A percentile compares a stretch with the other conserved stretches of the same genome.
Conservation (phyloP, 2,113 vertebrate genomes). For the Corydoras sp. region DNA sequence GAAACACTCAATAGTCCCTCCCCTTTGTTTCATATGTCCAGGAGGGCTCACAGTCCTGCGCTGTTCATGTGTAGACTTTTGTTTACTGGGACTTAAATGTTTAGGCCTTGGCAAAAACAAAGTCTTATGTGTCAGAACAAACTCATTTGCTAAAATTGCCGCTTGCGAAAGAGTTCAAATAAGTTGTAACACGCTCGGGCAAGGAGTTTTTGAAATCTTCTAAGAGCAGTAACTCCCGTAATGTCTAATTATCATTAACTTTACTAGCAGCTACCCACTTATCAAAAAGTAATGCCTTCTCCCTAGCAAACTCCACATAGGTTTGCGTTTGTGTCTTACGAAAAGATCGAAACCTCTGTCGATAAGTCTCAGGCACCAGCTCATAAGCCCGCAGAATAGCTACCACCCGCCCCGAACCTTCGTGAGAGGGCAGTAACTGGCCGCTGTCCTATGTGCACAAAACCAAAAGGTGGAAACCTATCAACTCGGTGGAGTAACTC, state of each 20-base stretch:
- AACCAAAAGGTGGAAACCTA: too few species aligned
- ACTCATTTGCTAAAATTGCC: constrained; percentile 4
- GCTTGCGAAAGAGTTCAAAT: background rate
- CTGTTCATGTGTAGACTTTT: too few species aligned
- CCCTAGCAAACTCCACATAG: background rate
- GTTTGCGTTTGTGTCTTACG: background rate
- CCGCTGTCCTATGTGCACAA: too few species aligned
- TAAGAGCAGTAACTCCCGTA: background rate
- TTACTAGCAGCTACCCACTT: background rate
- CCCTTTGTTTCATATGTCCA: too few species aligned
- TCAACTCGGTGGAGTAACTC: too few species aligned
- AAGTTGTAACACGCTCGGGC: background rate
- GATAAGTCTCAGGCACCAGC: background rate
- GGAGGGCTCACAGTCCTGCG: too few species aligned
- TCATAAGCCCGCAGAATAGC: background rate
- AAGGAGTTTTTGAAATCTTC: constrained; percentile 14
- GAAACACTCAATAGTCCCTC: too few species aligned
- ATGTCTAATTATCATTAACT: too few species aligned
- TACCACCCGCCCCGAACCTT: too few species aligned
- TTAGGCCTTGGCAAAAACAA: too few species aligned
- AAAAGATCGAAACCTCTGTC: background rate
- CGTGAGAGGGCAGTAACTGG: too few species aligned
- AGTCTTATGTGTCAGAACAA: background rate
- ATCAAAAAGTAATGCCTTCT: background rate
- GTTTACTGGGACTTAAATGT: too few species aligned